Evolutionary conservation across 2,888 invertebrate genomes (phyloP), one percentile per base, ranked within the genome.

Genomic region (Odontocolon sp.): DNA sequence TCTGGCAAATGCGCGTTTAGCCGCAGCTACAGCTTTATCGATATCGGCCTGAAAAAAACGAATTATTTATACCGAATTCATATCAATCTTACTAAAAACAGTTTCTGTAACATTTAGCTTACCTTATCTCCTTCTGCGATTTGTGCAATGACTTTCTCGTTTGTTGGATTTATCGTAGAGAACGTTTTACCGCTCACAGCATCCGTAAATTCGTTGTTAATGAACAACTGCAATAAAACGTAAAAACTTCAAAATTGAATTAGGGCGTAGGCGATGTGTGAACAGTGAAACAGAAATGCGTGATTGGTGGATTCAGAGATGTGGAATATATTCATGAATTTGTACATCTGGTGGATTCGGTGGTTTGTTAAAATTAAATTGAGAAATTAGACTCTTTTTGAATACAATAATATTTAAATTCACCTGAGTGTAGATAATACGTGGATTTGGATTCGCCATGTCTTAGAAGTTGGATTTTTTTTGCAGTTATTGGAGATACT

Each of bases 101-200:
- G n/a, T 18, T 40, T 36, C 36, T n/a, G 36, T 42, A 68, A 63
- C 21, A 36, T 16, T 36, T n/a, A 6, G 42, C 45, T 88, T 91
- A 95, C 96, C 93, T 96, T 95, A 89, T 96, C 96, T 70, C 94
- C 98, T 91, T 97, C 97, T 63, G 96, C 93, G 52, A 98, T 94
- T 85, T 96, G 92, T 8, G 91, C 90, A 83, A 98, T 96, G 82
- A 94, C 93, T 84, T 94, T 91, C 77, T 94, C 96, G 84, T 94
- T 96, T 18, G 95, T 92, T 56, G 98, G 98, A 90, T 98, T 98
- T 83, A 96, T 89, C 2, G 96, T 96, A 18, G 95, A 91, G 91
- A 98, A 99, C 1, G 94, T 97, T 90, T 97, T 97, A 64, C 96
- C 96, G 87, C 95, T 96, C 21, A 92, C 93, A 0, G 98, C 93